phyloP scores from a whole-genome alignment of 2,797 vertebrate genomes.

The Triplophysa yarkandensis region DNA sequence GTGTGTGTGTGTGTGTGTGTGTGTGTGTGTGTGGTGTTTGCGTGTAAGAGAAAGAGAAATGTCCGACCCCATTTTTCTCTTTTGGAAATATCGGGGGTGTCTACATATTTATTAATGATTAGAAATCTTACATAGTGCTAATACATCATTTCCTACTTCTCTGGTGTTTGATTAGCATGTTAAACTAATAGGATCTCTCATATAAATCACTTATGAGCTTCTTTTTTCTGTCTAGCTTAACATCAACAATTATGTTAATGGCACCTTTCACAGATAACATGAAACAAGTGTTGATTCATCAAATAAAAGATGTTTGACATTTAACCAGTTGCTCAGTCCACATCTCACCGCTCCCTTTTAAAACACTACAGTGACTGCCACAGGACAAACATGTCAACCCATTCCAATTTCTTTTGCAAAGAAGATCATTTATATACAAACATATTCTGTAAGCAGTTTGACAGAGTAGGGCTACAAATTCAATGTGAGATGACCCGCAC shows the following conservation, averaged over 20 bases:
- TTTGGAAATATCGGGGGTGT: constrained; percentile 34
- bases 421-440: too few species aligned
- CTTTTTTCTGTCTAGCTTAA: neutral
- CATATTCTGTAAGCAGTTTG: too few species aligned
- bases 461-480: too few species aligned
- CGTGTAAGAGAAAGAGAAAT: neutral
- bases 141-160: constrained; percentile 30
- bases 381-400: too few species aligned
- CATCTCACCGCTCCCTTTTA: too few species aligned
- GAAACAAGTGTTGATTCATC: too few species aligned
- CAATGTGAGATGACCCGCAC: too few species aligned
- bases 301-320: too few species aligned
- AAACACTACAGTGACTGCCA: too few species aligned
- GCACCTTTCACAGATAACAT: neutral
- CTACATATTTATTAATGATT: constrained; percentile 4
- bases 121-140: constrained; percentile 33
- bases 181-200: neutral
- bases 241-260: constrained; percentile 16
- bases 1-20: neutral
- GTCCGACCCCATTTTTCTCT: constrained; percentile 1
- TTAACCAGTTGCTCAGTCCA: too few species aligned
- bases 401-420: too few species aligned
- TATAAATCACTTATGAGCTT: constrained; percentile 15
- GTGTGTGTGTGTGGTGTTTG: neutral
- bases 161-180: constrained; percentile 32